These are phyloP conservation scores for Gymnosoma rotundatum DNA, from an alignment of 2,888 invertebrate species.

Conservation along the genomic window DNA sequence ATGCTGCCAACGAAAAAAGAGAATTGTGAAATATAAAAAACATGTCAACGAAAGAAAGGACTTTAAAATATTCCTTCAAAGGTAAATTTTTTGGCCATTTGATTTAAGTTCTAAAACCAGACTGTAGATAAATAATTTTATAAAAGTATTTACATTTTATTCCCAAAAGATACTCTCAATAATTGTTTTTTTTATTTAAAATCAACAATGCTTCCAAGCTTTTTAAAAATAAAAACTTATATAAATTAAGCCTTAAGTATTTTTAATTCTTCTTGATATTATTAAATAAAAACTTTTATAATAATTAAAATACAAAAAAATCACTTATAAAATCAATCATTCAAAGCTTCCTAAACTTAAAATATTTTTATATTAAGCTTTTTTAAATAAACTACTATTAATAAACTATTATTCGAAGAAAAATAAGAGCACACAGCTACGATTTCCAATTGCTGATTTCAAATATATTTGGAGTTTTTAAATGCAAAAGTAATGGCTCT, in stretches of 20 bases:
- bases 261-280: constrained; percentile 10
- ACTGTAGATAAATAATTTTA: background rate
- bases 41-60: too few relatives aligned
- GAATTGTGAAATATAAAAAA: too few relatives aligned
- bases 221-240: constrained; percentile 15
- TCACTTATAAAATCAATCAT: constrained; percentile 43
- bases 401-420: constrained; percentile 16
- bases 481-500: too few relatives aligned
- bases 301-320: constrained; percentile 37
- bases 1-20: too few relatives aligned
- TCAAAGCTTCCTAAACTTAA: constrained; percentile 66
- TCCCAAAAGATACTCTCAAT: constrained; percentile 26
- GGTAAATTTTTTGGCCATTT: background rate
- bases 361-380: constrained; percentile 69
- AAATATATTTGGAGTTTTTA: too few relatives aligned
- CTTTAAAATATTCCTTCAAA: too few relatives aligned
- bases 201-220: constrained; percentile 69
- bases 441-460: background rate
- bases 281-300: constrained; percentile 9
- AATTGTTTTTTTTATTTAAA: constrained; percentile 44
- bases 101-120: background rate
- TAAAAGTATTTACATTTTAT: constrained; percentile 13
- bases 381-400: constrained; percentile 47
- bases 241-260: constrained; percentile 62
- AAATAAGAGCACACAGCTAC: constrained; percentile 59